Percentiles rank a stretch among this genome's conserved stretches.
phyloP scores from a whole-genome alignment of 2,888 invertebrate species.

The Holacanthella duospinosa region DNA sequence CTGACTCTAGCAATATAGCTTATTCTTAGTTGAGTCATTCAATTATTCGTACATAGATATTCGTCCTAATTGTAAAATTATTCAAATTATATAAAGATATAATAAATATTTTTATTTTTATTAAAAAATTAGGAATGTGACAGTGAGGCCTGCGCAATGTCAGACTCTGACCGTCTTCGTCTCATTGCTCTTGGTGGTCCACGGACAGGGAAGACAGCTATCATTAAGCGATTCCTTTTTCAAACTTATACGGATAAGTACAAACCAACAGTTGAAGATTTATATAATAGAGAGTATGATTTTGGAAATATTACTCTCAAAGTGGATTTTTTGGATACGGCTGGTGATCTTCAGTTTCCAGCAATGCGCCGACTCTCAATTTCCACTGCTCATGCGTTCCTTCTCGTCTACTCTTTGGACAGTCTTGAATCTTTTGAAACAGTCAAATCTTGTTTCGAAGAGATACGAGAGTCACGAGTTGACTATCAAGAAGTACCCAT shows the following conservation, averaged over 20 bases:
- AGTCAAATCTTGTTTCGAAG: conserved; percentile 65
- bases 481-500: conserved; percentile 73
- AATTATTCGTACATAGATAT: too few relatives aligned
- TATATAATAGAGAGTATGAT: conserved; percentile 73
- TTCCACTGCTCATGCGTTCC: conserved; percentile 76
- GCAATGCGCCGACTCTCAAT: conserved; percentile 69
- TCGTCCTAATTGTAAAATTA: too few relatives aligned
- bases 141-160: conserved; percentile 44
- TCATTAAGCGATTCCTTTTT: conserved; percentile 67
- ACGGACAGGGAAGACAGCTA: conserved; percentile 74
- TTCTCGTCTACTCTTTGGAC: conserved; percentile 72
- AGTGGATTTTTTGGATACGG: conserved; percentile 47
- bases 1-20: too few relatives aligned
- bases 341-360: conserved; percentile 78
- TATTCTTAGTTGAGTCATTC: too few relatives aligned
- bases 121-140: not conserved
- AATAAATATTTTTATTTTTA: too few relatives aligned
- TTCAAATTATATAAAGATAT: too few relatives aligned
- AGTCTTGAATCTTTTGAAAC: conserved; percentile 60
- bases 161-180: conserved; percentile 66
- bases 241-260: conserved; percentile 71
- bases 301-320: conserved; percentile 63
- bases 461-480: conserved; percentile 67
- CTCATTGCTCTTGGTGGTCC: conserved; percentile 72
- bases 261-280: conserved; percentile 75